Conservation (phyloP, 1,140 invertebrate genomes). For the Conus betulinus region DNA sequence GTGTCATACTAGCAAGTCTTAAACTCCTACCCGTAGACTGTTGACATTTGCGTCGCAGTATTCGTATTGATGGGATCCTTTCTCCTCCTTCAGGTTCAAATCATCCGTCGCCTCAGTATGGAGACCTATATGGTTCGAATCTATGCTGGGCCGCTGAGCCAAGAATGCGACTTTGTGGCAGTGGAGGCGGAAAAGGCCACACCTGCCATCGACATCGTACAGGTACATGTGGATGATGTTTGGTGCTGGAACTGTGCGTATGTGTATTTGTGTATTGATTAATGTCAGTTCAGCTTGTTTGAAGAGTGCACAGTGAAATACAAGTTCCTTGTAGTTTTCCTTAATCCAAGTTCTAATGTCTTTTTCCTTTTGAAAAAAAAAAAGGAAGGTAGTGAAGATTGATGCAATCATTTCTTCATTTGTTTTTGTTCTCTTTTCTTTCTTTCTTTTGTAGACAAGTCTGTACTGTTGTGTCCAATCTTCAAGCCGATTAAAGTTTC, state of each 20-base stretch:
- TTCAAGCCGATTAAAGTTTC: too few species aligned
- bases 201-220: slow-evolving; percentile 90
- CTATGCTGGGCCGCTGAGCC: slow-evolving; percentile 91
- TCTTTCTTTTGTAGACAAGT: too few species aligned
- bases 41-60: not conserved
- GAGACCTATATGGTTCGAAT: slow-evolving; percentile 83
- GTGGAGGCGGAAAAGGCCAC: slow-evolving; percentile 95
- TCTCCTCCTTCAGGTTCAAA: slow-evolving; percentile 40
- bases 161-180: slow-evolving; percentile 91
- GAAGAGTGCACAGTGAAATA: too few species aligned
- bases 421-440: too few species aligned
- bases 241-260: not conserved
- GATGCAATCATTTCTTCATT: too few species aligned
- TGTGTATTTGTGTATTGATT: not conserved
- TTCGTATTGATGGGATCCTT: not conserved
- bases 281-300: too few species aligned
- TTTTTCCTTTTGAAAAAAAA: too few species aligned
- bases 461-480: too few species aligned
- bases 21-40: not conserved
- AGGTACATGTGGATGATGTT: not conserved
- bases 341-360: too few species aligned
- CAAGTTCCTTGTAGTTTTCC: too few species aligned
- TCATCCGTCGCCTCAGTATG: slow-evolving; percentile 67
- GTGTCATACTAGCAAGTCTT: not conserved
- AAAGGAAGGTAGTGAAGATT: too few species aligned